Base-by-base conservation (phyloP, 2,888 invertebrate species). In the Eurytoma adleriae region DNA sequence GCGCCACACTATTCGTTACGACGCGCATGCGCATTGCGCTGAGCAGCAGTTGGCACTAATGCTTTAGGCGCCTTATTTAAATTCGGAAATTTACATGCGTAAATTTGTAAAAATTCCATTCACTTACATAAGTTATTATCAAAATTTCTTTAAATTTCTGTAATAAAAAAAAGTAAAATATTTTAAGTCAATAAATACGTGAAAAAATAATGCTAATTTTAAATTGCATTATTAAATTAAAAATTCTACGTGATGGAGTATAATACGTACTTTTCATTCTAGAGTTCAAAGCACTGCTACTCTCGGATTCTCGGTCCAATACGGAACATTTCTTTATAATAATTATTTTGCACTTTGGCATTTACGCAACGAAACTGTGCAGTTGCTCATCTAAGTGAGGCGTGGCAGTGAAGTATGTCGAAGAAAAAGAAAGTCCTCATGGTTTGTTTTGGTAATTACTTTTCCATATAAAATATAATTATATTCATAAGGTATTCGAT, bases 401-500 rank as follows among this genome's bases (percentile, higher is more conserved):
- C 24, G 24, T 1, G 24, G 2, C 24, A 24, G 24, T 40, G 7
- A 74, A 48, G 0, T 2, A 88, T 86, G 88, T 54, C 81, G 27
- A 68, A 83, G 48, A 87, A 86, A 30, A 89, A 85, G 57, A 85
- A 77, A 67, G 88, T 88, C 14, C 85, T 88, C 48, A 86, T 88
- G 85, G 82, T 88, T 74, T 89, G 88, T 83, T 84, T 88, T 79
- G 88, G 88, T 87, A 83, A 82, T 54, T 79, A 68, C 1, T 52
- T 40, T 2, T 54, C 59, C 5, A 52, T 68, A 62, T 16, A 52
- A 69, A 24, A 57, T 14, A 27, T 27, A 24, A 24, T 24, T n/a
- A n/a, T n/a, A n/a, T n/a, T n/a, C n/a, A n/a, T n/a, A n/a, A n/a
- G n/a, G n/a, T n/a, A n/a, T n/a, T n/a, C n/a, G n/a, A n/a, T n/a